Evolutionary conservation across 2,797 vertebrate species (phyloP), one percentile per base, ranked within the genome.

Genomic region (Spondyliosoma cantharus): DNA sequence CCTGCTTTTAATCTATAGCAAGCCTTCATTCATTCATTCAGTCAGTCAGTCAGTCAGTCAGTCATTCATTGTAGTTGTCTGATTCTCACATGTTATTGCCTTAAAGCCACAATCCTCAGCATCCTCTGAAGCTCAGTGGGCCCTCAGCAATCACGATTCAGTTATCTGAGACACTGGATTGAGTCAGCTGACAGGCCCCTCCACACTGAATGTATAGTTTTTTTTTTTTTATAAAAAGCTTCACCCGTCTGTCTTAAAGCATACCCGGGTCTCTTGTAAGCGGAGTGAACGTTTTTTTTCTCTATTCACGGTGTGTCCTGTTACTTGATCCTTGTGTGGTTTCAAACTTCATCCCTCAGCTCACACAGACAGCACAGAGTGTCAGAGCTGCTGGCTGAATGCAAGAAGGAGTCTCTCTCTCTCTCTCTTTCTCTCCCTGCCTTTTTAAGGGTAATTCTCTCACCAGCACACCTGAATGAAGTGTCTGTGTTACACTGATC

Each of bases 71-170:
- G 7, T 37, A 37, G 32, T 37, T 37, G 32, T 37, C 32, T 37
- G 32, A 37, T 37, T 37, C 32, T 37, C 32, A 37, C 32, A 37
- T 42, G 61, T 74, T 78, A 71, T 46, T 88, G 89, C 91, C 90
- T 93, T 89, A 90, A 89, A 83, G 62, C 63, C 76, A 59, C 84
- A 82, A 37, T 67, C 68, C 64, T 82, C 68, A 56, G 27, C 72
- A 60, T 60, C 52, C 64, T 45, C 50, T 25, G 15, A 71, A 74
- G 76, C 52, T 67, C 42, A 57, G 83, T 68, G 74, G 78, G 80
- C 75, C 82, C 73, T 83, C 74, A 86, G 86, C 45, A 72, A 60
- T 65, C 69, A 72, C 78, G 53, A 73, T 78, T 81, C 24, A 72
- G 13, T 82, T 75, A 61, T 60, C n/a, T 70, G 45, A 75, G 60